Conservation (phyloP, 2,797 vertebrate species). For the Sebastes matsubarae region DNA sequence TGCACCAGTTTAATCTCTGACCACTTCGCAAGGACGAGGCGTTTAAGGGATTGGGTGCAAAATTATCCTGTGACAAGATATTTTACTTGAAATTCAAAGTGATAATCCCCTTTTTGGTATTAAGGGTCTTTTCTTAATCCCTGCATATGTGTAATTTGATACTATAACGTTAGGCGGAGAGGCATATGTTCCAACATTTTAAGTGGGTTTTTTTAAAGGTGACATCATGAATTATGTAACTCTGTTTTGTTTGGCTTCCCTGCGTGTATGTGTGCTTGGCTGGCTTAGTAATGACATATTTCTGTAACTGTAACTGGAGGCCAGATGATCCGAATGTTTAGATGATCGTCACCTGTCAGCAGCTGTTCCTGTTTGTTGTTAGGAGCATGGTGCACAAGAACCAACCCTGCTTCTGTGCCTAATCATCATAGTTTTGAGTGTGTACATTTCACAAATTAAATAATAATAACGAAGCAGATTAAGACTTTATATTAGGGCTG, state of each 20-base stretch:
- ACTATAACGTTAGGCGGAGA: slow-evolving; percentile 1
- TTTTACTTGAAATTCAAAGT: slow-evolving; percentile 25
- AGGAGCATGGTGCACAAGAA: background rate
- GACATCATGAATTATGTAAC: slow-evolving; percentile 71
- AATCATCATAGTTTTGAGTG: background rate
- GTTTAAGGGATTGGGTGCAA: slow-evolving; percentile 19
- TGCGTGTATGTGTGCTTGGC: background rate
- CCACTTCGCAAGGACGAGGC: slow-evolving; percentile 16
- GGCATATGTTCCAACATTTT: slow-evolving; percentile 17
- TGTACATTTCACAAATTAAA: background rate
- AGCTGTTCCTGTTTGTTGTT: background rate
- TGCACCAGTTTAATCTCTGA: slow-evolving; percentile 56
- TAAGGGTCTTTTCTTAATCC: slow-evolving; percentile 41
- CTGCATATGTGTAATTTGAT: slow-evolving; percentile 41
- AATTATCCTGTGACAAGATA: slow-evolving; percentile 13
- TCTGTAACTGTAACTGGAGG: slow-evolving; percentile 28
- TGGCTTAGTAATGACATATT: slow-evolving; percentile 1
- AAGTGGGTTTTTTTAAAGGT: slow-evolving; percentile 21
- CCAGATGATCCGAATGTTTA: slow-evolving; percentile 28
- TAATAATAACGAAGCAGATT: background rate
- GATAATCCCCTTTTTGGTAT: slow-evolving; percentile 34
- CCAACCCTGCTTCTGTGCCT: background rate
- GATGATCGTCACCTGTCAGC: background rate
- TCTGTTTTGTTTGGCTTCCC: slow-evolving; percentile 20
- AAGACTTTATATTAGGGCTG: too few relatives aligned